Conservation (phyloP, 1,140 invertebrate species). For the Sycophaga agraensis region DNA sequence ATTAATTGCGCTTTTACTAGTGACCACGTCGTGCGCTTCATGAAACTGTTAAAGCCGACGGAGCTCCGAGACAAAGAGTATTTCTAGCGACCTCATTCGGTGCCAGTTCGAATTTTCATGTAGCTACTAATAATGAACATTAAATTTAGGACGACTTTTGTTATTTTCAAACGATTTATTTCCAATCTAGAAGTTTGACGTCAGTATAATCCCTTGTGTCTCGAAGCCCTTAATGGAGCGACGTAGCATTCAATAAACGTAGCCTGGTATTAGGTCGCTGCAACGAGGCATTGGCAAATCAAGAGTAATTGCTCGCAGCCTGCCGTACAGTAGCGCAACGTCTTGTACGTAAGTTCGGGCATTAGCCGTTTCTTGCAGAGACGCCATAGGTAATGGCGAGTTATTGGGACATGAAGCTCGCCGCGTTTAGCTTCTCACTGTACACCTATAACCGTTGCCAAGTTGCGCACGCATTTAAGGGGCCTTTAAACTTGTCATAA, state of each 20-base stretch:
- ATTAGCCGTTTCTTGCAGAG: not conserved
- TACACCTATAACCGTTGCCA: not conserved
- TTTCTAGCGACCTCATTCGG: too few relatives aligned
- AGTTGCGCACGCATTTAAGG: not conserved
- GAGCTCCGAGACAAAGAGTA: too few relatives aligned
- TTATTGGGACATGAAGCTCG: not conserved
- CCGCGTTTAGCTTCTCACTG: not conserved
- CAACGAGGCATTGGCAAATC: constrained; percentile 17
- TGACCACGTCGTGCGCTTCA: not conserved
- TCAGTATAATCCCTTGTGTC: too few relatives aligned
- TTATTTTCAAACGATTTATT: too few relatives aligned
- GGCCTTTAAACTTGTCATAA: not conserved
- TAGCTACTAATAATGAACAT: too few relatives aligned
- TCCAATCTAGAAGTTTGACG: too few relatives aligned
- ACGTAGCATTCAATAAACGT: constrained; percentile 8
- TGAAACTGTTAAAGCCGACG: not conserved
- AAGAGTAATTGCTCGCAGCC: constrained; percentile 6
- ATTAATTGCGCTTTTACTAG: constrained; percentile 3
- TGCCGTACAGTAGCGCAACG: not conserved
- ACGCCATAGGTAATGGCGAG: not conserved
- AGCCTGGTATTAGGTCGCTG: too few relatives aligned
- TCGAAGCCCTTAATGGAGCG: too few relatives aligned
- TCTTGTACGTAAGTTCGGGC: too few relatives aligned
- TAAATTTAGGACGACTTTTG: too few relatives aligned
- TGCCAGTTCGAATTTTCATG: too few relatives aligned